Conservation (phyloP, 92 coral and sea anemone genomes). For the Heliopora coerulea region DNA sequence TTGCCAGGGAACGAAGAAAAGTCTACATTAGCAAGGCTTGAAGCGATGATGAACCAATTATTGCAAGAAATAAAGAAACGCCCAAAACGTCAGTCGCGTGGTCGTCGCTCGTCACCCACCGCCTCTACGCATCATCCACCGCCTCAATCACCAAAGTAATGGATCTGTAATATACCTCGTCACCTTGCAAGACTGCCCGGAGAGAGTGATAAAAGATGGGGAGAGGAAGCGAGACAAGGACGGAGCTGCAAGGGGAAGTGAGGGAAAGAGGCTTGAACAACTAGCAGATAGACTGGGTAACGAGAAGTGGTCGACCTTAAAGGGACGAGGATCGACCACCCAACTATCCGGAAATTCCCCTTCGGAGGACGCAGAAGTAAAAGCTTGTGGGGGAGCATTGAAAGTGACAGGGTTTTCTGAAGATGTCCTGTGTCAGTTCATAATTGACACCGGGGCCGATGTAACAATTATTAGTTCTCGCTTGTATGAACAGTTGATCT, state of each 20-base stretch:
- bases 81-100: constrained; percentile 7
- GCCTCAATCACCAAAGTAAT: not conserved
- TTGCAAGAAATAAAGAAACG: constrained; percentile 4
- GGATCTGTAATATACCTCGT: constrained; percentile 23
- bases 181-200: constrained; percentile 27
- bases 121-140: not conserved
- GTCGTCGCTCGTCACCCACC: not conserved
- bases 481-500: not conserved
- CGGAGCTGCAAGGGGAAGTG: not conserved
- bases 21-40: not conserved
- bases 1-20: not conserved
- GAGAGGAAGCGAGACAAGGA: not conserved
- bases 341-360: not conserved
- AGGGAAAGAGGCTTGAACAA: not conserved
- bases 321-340: constrained; percentile 1
- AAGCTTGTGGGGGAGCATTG: constrained; percentile 1
- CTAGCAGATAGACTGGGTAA: not conserved
- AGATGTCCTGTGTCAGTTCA: constrained; percentile 17
- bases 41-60: constrained; percentile 13
- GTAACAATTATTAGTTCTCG: constrained; percentile 20
- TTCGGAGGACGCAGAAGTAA: not conserved
- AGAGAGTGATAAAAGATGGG: not conserved
- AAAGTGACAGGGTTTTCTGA: constrained; percentile 1
- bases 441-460: constrained; percentile 40
- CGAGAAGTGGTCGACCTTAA: constrained; percentile 3